Evolutionary conservation across 2,888 invertebrate genomes (phyloP).

Genomic region (Gastracanthus pulcherrimus): DNA sequence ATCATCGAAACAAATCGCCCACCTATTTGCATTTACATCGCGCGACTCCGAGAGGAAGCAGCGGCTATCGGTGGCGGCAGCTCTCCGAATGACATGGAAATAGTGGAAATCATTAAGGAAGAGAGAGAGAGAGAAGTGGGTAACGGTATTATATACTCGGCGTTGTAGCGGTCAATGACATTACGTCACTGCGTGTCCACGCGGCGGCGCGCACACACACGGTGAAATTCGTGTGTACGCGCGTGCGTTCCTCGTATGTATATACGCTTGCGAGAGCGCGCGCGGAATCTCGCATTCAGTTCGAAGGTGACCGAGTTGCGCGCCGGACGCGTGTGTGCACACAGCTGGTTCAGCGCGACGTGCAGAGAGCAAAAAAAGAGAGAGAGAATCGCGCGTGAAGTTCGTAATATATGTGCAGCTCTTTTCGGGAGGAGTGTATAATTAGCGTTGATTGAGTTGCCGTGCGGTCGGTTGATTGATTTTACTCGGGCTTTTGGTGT

Average conservation of each 20-base stretch:
- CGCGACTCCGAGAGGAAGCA: too few species aligned
- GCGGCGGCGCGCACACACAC: neutral
- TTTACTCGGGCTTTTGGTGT: too few species aligned
- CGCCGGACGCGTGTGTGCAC: constrained; percentile 60
- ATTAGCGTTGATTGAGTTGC: too few species aligned
- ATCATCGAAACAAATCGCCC: too few species aligned
- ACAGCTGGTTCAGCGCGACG: too few species aligned
- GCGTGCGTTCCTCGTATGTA: too few species aligned
- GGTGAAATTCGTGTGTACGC: neutral
- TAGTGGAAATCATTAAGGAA: constrained; percentile 15
- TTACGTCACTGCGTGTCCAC: constrained; percentile 35
- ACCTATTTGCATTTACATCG: too few species aligned
- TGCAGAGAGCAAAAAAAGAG: neutral
- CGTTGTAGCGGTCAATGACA: constrained; percentile 50
- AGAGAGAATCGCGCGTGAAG: too few species aligned
- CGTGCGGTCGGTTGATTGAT: too few species aligned
- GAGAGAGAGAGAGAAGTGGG: neutral
- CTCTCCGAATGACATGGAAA: neutral
- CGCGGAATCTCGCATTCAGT: constrained; percentile 33
- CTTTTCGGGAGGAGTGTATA: too few species aligned
- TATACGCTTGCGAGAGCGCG: neutral
- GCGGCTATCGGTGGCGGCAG: too few species aligned
- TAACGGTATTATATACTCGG: constrained; percentile 42
- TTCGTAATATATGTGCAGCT: too few species aligned
- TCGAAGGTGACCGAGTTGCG: constrained; percentile 37